Base-by-base conservation (phyloP, 2,797 vertebrate species). In the Girardinus metallicus region DNA sequence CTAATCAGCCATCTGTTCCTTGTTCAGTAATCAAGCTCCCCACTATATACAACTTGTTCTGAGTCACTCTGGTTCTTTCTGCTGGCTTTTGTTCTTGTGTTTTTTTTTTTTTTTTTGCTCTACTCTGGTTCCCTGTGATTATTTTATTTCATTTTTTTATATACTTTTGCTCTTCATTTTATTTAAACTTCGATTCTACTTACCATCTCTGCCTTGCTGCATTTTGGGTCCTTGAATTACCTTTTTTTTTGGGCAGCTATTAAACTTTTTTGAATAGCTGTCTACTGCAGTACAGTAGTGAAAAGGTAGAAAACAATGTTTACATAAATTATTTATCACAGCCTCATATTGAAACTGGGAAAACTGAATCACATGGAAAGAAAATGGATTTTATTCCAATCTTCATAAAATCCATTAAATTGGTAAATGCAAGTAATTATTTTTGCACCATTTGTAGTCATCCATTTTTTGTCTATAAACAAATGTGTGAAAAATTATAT, bases 341-440 rank as follows among this genome's bases (percentile, higher is more conserved):
- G 70, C 47, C 77, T 78, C 39, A 12, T 57, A 72, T 26, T 74
- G 41, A 76, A 77, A 78, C 29, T 79, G 70, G 49, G 18, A 81
- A 49, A 85, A 9, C 82, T 78, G 5, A 47, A 47, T 49, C 7
- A 34, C 10, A 13, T 10, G 4, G 64, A 68, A 26, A 41, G 29
- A 73, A 21, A 73, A 31, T 49, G 3, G 0, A 47, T 73, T 51
- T 53, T 36, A 5, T 13, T n/a, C 23, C 36, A 70, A 29, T 44
- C 68, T 8, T 2, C 21, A 39, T 2, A 66, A 44, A 68, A 34
- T 43, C 12, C 5, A 15, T 2, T 18, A 46, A 16, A 29, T 29
- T 46, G 5, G 26, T 44, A 71, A 64, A 64, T 18, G 15, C 29
- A 18, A 29, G 12, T 23, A 18, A 1, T 73, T 73, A 21, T 11